Percentiles rank a stretch among this genome's conserved stretches.
These are phyloP conservation scores for Resseliella maxima DNA, from an alignment of 2,888 invertebrate genomes.

Conservation along the genomic window DNA sequence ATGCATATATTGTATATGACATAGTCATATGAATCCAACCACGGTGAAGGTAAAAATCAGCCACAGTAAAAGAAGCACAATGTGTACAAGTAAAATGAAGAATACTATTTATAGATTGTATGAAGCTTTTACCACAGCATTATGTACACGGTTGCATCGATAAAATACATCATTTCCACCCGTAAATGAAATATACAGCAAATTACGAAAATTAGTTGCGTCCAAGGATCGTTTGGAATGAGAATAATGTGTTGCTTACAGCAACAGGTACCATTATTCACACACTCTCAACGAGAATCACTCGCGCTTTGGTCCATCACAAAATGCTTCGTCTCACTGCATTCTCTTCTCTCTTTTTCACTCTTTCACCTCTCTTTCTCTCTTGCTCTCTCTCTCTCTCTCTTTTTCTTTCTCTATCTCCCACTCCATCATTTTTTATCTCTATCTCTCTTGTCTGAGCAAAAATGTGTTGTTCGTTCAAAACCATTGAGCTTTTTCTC, in stretches of 20 bases:
- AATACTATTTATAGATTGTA: conserved; percentile 12
- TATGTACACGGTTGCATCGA: background rate
- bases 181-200: background rate
- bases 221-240: background rate
- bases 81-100: background rate
- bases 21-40: background rate
- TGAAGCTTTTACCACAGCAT: background rate
- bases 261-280: conserved; percentile 46
- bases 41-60: background rate
- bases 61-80: background rate
- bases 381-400: too few species aligned
- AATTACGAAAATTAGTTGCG: conserved; percentile 44
- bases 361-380: too few species aligned
- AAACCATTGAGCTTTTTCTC: background rate
- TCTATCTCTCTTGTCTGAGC: too few species aligned
- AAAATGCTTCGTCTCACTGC: too few species aligned
- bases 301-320: too few species aligned
- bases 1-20: background rate
- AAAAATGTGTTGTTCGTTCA: background rate
- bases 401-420: too few species aligned
- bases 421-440: too few species aligned
- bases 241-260: background rate
- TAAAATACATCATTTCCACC: background rate
- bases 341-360: too few species aligned
- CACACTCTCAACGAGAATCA: background rate